A percentile compares a stretch with the other conserved stretches of the same genome.
Conservation (phyloP, 1,140 invertebrate species). For the Triops cancriformis region DNA sequence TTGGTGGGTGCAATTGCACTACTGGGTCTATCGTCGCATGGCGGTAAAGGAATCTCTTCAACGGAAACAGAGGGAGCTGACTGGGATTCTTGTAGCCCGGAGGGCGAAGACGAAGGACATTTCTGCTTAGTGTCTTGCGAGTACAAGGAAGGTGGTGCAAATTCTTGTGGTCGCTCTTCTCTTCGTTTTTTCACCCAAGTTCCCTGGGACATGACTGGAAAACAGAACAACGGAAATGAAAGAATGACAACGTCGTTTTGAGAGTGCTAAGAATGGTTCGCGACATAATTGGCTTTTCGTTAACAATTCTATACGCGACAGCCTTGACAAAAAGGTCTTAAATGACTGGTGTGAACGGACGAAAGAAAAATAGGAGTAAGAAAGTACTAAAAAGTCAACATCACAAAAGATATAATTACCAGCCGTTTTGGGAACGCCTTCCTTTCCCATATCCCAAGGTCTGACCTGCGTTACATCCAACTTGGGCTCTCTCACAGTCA, state of each 20-base stretch:
- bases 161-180: conserved; percentile 35
- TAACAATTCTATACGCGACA: conserved; percentile 28
- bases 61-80: neutral
- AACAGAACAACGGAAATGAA: neutral
- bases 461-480: conserved; percentile 30
- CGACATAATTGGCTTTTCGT: neutral
- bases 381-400: neutral
- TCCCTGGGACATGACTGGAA: conserved; percentile 33
- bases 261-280: neutral
- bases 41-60: conserved; percentile 6
- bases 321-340: neutral
- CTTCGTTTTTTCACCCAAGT: conserved; percentile 37
- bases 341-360: neutral
- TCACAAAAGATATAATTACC: conserved; percentile 10
- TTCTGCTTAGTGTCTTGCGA: conserved; percentile 15
- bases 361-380: conserved; percentile 2
- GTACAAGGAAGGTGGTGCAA: conserved; percentile 37
- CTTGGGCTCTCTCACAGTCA: conserved; percentile 21
- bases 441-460: conserved; percentile 38
- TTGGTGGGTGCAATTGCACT: neutral
- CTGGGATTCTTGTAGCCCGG: neutral
- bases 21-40: conserved; percentile 21
- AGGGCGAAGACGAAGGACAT: conserved; percentile 14
- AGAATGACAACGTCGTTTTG: conserved; percentile 22
- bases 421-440: conserved; percentile 30